Conservation (phyloP, 2,797 vertebrate species). For the Columba guinea region DNA sequence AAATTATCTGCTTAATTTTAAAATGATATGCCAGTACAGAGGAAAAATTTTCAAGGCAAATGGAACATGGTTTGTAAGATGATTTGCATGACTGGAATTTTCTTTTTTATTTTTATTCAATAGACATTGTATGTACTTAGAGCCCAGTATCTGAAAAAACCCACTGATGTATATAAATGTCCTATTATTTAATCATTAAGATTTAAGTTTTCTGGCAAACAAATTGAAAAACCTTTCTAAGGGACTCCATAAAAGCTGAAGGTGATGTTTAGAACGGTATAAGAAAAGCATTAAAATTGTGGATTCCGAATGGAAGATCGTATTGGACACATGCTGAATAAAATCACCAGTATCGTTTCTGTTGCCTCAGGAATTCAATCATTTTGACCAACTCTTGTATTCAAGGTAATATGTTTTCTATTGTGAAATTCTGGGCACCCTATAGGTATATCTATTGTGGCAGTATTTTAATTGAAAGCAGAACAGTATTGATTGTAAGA, state of each 20-base stretch:
- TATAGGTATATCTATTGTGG: background rate
- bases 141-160: constrained; percentile 58
- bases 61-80: constrained; percentile 57
- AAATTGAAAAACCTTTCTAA: constrained; percentile 69
- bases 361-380: constrained; percentile 58
- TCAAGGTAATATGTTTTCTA: background rate
- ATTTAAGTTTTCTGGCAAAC: constrained; percentile 73
- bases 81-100: constrained; percentile 77
- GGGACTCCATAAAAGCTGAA: constrained; percentile 70
- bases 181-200: constrained; percentile 71
- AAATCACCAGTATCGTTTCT: constrained; percentile 75
- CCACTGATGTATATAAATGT: constrained; percentile 69
- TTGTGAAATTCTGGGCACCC: background rate
- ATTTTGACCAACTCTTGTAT: constrained; percentile 23
- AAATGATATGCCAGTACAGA: constrained; percentile 53
- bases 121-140: constrained; percentile 72
- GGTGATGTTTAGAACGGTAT: constrained; percentile 66
- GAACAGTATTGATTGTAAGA: background rate
- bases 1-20: constrained; percentile 37
- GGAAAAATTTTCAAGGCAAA: constrained; percentile 62
- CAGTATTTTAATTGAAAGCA: background rate
- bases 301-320: constrained; percentile 72
- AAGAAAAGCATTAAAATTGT: constrained; percentile 65
- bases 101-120: constrained; percentile 56
- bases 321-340: constrained; percentile 79